Percentiles rank a stretch among this genome's conserved stretches.
Evolutionary conservation across 2,113 vertebrate species (phyloP).

Genomic region (Damaliscus lunatus): DNA sequence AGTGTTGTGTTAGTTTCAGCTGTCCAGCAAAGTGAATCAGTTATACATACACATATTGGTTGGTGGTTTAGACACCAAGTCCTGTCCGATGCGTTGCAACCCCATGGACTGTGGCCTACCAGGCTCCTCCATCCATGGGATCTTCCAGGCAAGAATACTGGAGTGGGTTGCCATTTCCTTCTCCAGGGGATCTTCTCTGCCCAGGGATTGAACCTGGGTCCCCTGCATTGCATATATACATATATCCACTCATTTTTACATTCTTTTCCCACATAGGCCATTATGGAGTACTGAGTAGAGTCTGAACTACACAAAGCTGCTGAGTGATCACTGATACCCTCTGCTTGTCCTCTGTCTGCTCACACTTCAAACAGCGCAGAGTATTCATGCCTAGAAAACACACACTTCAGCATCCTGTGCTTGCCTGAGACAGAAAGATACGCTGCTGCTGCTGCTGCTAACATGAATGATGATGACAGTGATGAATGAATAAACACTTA

Average conservation of each 20-base stretch:
- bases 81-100: neutral
- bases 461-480: rapidly evolving
- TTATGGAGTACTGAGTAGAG: neutral
- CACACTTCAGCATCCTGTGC: neutral
- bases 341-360: neutral
- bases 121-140: neutral
- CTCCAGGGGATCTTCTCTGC: neutral
- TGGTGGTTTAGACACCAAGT: neutral
- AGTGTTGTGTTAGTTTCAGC: neutral
- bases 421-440: neutral
- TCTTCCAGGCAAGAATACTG: neutral
- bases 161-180: neutral
- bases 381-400: neutral
- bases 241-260: neutral
- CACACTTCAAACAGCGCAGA: neutral
- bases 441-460: rapidly evolving
- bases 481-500: neutral
- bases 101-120: neutral
- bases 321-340: too few relatives aligned
- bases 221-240: neutral
- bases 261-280: neutral
- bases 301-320: neutral
- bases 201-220: neutral
- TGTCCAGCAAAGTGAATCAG: neutral
- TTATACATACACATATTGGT: neutral